Conservation (phyloP, 2,113 vertebrate species). For the Gavialis gangeticus region DNA sequence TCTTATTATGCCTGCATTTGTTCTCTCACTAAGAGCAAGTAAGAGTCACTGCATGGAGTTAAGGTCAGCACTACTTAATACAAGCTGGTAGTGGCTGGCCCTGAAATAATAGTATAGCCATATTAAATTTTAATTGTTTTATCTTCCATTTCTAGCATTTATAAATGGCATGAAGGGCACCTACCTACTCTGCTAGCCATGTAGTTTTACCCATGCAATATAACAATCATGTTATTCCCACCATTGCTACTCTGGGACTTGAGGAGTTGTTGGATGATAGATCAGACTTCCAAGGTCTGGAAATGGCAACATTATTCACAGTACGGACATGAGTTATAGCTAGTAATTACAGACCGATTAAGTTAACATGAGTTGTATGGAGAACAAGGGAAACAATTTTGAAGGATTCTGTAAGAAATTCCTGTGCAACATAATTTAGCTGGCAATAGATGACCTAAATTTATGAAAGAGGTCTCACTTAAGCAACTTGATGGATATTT, state of each 20-base stretch:
- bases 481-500: slow-evolving; percentile 52
- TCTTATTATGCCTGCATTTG: neutral
- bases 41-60: neutral
- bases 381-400: slow-evolving; percentile 62
- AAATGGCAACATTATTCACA: slow-evolving; percentile 41
- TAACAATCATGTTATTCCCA: neutral
- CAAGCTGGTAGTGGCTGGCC: neutral
- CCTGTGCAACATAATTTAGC: slow-evolving; percentile 53
- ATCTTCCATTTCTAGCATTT: neutral
- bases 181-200: neutral
- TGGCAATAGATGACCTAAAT: slow-evolving; percentile 58
- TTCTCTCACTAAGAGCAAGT: neutral
- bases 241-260: neutral
- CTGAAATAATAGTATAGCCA: neutral
- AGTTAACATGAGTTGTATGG: slow-evolving; percentile 26
- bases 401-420: slow-evolving; percentile 56
- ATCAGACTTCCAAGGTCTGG: slow-evolving; percentile 30
- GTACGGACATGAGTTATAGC: slow-evolving; percentile 41
- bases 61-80: neutral
- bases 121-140: neutral
- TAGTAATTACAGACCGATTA: slow-evolving; percentile 66
- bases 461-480: slow-evolving; percentile 52
- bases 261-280: slow-evolving; percentile 36
- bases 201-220: neutral
- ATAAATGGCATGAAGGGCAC: neutral